These are phyloP conservation scores for Euura saliciscinereae DNA, from an alignment of 1,140 invertebrate genomes.

Conservation along the genomic window DNA sequence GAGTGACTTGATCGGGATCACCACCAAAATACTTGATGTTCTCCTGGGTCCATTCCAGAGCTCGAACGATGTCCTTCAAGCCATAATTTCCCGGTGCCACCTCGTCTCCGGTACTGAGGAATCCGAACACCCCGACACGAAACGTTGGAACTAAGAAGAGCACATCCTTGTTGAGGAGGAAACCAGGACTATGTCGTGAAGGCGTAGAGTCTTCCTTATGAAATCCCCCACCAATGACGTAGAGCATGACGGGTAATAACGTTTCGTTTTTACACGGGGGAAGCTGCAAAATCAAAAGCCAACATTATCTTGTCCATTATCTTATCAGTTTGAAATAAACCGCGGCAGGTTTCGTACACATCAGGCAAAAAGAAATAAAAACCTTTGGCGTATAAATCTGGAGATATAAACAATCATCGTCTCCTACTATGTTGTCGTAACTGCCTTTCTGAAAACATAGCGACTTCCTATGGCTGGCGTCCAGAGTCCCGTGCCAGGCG, in stretches of 20 bases:
- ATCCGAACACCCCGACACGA: conserved; percentile 60
- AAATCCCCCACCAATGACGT: conserved; percentile 25
- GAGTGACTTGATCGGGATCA: conserved; percentile 64
- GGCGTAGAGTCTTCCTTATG: background rate
- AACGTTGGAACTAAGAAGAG: conserved; percentile 13
- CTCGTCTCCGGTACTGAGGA: conserved; percentile 60
- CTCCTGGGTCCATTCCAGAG: conserved; percentile 66
- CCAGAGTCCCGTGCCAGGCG: background rate
- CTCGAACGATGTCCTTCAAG: conserved; percentile 68
- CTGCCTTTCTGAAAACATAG: background rate
- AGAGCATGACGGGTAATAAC: conserved; percentile 24
- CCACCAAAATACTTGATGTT: conserved; percentile 74
- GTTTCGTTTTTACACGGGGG: background rate
- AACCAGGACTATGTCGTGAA: conserved; percentile 39
- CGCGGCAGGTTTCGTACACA: no score
- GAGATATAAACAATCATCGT: background rate
- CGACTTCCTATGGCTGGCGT: background rate
- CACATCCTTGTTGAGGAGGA: conserved; percentile 28
- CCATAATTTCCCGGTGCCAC: conserved; percentile 72
- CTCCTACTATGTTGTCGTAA: background rate
- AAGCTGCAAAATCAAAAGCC: background rate
- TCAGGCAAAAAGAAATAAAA: background rate
- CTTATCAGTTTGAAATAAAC: no score
- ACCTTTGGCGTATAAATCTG: background rate
- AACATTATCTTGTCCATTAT: no score